Base-by-base conservation (phyloP, 2,888 invertebrate genomes). In the Lasioglossum vierecki region DNA sequence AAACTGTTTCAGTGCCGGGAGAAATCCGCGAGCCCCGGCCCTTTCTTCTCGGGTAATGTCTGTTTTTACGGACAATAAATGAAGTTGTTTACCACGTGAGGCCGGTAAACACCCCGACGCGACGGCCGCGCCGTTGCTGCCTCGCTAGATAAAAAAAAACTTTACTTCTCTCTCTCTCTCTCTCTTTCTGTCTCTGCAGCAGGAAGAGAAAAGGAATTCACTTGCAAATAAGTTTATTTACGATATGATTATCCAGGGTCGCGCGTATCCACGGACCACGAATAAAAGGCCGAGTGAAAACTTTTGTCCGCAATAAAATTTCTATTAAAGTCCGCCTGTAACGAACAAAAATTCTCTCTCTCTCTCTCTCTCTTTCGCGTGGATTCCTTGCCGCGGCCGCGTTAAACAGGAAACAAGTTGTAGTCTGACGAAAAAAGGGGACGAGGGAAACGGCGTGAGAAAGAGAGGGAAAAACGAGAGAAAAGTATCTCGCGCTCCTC, bases 171-270 rank as follows among this genome's bases (percentile, higher is more conserved):
- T 53, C 2, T 53, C 22, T 22, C 9, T 22, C 53, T 8, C 53
- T 8, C 8, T 53, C 0, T 53, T 6, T 30, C 8, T 6, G 15
- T 4, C 8, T n/a, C 44, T 41, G 15, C 9, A 15, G 15, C 57
- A 13, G 22, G 15, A 77, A 60, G 53, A 30, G 63, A 30, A 83
- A 83, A 57, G 68, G 68, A 71, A 83, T 84, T 79, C 79, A 46
- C 73, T 83, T 78, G 84, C 84, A 83, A 84, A 84, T 79, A 79
- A 75, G 84, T 84, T 84, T 83, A 79, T 78, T 84, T 74, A 63
- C 84, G 78, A 79, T 75, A 74, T 60, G 63, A 75, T 63, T 84
- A 75, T 57, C 60, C 74, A 35, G 49, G 68, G 84, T 84, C 71
- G 46, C 74, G 82, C 76, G 82, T 82, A 82, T 76, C 72, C 70